Conservation (phyloP, 2,113 vertebrate species). For the Pomatostomus ruficeps region DNA sequence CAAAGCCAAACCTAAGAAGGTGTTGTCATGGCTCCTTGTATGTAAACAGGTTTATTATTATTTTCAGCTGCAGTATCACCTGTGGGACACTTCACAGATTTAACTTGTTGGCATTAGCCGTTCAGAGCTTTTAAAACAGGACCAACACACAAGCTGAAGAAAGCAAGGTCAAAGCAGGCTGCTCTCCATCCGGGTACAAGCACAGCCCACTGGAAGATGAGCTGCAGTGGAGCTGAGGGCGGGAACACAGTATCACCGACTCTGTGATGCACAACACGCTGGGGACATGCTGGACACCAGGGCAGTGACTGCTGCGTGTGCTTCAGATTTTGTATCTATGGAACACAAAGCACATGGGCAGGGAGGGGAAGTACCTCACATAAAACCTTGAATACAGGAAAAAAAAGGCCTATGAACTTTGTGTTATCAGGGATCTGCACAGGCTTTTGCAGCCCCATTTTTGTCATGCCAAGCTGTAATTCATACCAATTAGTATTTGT, state of each 20-base stretch:
- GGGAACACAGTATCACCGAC: not conserved
- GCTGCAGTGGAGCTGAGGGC: not conserved
- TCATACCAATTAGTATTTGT: conserved; percentile 38
- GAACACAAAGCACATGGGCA: not conserved
- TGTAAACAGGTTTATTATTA: not conserved
- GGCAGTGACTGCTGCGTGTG: not conserved
- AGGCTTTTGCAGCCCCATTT: not conserved
- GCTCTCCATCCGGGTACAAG: not conserved
- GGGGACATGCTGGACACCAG: fast-evolving
- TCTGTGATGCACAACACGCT: fast-evolving
- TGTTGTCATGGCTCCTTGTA: not conserved
- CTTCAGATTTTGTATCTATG: not conserved
- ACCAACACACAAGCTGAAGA: not conserved
- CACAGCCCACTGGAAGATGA: not conserved
- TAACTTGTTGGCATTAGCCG: not conserved
- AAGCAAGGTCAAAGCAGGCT: not conserved
- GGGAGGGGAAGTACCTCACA: not conserved
- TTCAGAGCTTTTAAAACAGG: not conserved
- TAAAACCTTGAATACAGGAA: not conserved
- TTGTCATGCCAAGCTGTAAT: not conserved
- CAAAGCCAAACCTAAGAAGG: not conserved
- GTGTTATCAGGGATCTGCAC: not conserved
- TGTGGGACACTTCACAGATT: not conserved
- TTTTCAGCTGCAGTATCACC: not conserved
- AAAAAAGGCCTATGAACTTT: not conserved